Evolutionary conservation across 1,140 invertebrate genomes (phyloP), one percentile per base, ranked within the genome.

Genomic region (Drosophila subobscura): DNA sequence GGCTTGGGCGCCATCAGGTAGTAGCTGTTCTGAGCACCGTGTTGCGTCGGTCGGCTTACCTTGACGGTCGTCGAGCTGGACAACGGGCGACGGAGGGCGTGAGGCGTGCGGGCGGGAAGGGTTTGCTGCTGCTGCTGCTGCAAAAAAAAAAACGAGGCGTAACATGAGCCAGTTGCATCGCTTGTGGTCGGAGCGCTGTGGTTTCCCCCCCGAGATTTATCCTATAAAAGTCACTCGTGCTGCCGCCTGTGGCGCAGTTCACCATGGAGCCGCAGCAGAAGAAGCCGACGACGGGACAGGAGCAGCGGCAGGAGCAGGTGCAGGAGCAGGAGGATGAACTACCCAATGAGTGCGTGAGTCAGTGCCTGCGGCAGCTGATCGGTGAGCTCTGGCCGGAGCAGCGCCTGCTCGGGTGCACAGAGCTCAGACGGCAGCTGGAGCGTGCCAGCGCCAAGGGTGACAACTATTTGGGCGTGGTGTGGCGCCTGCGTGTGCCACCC

Each of bases 381-480:
- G 22, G 12, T 10, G 50, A 68, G 25, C 37, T 74, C 10, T 74
- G 71, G 71, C 71, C 71, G 3, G 70, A 74, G 7, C 27, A 67
- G 4, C 44, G 27, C 2, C 10, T 37, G 10, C 10, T 4, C 33
- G 33, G 49, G 42, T 44, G 5, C 25, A 14, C 42, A 0, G 56
- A 67, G 2, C 79, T 80, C 4, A 37, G 33, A 10, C 10, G 12
- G 0, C 42, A 56, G n/a, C 42, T 90, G 5, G n/a, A 81, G 7
- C 23, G 67, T 1, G 88, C 79, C 8, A 79, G 89, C 20, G 75
- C 68, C 64, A 91, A 91, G 49, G 92, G 92, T 6, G 91, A 92
- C 41, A 92, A 92, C 49, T 92, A 92, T 25, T 44, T 91, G 40
- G 91, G 91, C 23, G 76, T 91, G 2, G 64, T 92, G 0, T 90